phyloP scores from a whole-genome alignment of 2,797 vertebrate species.

The Picus viridis region DNA sequence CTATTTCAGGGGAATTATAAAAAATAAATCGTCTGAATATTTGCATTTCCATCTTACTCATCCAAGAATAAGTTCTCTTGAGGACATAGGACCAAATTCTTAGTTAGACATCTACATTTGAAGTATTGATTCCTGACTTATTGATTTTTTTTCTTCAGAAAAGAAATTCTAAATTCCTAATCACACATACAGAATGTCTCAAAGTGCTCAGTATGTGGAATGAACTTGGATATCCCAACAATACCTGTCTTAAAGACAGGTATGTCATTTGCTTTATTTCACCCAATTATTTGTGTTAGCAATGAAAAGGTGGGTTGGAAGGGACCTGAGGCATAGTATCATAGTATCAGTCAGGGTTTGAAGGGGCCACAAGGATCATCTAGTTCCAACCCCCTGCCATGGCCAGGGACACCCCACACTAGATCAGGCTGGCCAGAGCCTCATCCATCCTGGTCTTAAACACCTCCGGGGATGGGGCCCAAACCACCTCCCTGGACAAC shows the following conservation, averaged over 20 bases:
- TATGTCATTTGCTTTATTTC: background rate
- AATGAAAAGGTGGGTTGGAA: background rate
- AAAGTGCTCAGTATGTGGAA: background rate
- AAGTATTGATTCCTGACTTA: background rate
- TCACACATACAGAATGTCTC: background rate
- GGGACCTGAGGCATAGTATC: no score
- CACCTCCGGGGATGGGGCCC: no score
- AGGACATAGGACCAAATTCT: background rate
- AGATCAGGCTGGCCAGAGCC: no score
- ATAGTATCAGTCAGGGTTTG: no score
- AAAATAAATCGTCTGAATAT: constrained; percentile 27
- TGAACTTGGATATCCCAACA: background rate
- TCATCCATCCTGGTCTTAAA: no score
- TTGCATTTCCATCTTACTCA: background rate
- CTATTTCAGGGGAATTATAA: constrained; percentile 45
- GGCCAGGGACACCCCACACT: no score
- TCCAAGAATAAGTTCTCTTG: background rate
- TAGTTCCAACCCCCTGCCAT: no score
- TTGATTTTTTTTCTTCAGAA: background rate
- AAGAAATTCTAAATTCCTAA: background rate
- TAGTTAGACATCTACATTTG: background rate
- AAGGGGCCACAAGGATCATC: no score
- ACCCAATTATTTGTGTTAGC: background rate
- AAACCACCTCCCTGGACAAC: no score
- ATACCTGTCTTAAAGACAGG: background rate